Conservation (phyloP, 1,140 invertebrate genomes). For the Chelonus insularis region DNA sequence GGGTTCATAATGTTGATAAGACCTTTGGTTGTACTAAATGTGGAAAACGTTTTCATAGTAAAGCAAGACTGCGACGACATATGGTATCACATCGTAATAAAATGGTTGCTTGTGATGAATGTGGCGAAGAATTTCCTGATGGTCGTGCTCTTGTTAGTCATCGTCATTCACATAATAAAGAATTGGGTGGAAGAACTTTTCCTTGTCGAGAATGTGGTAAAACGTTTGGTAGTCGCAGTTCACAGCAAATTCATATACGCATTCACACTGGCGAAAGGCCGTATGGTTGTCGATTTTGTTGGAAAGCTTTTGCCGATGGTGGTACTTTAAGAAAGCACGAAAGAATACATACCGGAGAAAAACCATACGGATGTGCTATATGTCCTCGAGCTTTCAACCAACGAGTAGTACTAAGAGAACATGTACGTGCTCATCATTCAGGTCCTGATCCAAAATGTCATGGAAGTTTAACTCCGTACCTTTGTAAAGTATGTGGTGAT, state of each 20-base stretch:
- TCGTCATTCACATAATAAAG: slow-evolving; percentile 67
- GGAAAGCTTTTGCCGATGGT: slow-evolving; percentile 97
- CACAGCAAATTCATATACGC: slow-evolving; percentile 88
- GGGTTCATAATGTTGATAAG: slow-evolving; percentile 65
- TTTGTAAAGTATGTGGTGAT: slow-evolving; percentile 75
- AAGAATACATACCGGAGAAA: slow-evolving; percentile 94
- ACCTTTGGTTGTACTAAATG: slow-evolving; percentile 67
- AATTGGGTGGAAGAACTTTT: slow-evolving; percentile 69
- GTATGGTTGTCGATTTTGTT: slow-evolving; percentile 95
- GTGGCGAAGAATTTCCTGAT: slow-evolving; percentile 72
- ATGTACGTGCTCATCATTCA: slow-evolving; percentile 81
- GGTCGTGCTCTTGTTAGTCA: slow-evolving; percentile 72
- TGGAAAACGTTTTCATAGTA: slow-evolving; percentile 72
- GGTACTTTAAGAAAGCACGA: slow-evolving; percentile 97
- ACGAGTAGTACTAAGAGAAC: slow-evolving; percentile 77
- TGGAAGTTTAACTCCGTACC: slow-evolving; percentile 64
- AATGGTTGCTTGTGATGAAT: slow-evolving; percentile 70
- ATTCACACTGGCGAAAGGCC: slow-evolving; percentile 85
- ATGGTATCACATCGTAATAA: slow-evolving; percentile 73
- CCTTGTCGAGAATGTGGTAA: slow-evolving; percentile 84
- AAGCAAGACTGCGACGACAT: slow-evolving; percentile 64
- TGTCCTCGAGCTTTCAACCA: slow-evolving; percentile 87
- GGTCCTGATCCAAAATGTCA: slow-evolving; percentile 69
- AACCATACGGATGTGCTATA: slow-evolving; percentile 94
- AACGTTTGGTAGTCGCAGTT: slow-evolving; percentile 84